These are phyloP conservation scores for Automeris io DNA, from an alignment of 2,888 invertebrate genomes.

Conservation along the genomic window DNA sequence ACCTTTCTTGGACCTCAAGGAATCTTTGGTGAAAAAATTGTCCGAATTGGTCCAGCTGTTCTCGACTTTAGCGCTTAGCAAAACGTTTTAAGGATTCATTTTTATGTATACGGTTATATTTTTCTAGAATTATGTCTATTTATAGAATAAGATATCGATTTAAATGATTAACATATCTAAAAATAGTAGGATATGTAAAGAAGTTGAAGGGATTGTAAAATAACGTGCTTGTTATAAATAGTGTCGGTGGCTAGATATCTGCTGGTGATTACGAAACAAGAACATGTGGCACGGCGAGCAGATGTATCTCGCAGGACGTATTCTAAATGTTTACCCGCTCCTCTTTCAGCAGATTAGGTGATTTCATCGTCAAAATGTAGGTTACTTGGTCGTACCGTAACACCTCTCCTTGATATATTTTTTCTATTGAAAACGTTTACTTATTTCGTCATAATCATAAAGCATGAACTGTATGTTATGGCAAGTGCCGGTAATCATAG, in stretches of 20 bases:
- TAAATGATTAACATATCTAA: no score
- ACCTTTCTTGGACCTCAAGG: no score
- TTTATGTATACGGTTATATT: no score
- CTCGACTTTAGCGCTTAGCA: no score
- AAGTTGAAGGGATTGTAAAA: not conserved
- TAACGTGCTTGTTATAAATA: constrained; percentile 4
- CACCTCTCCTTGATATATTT: not conserved
- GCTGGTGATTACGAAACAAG: constrained; percentile 10
- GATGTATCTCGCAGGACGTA: constrained; percentile 13
- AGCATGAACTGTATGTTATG: constrained; percentile 1
- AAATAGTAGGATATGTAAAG: no score
- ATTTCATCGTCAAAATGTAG: constrained; percentile 6
- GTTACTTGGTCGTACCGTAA: not conserved
- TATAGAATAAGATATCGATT: no score
- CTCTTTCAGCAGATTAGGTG: not conserved
- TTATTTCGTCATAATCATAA: not conserved
- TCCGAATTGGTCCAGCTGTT: no score
- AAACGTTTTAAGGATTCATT: no score
- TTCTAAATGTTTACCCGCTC: constrained; percentile 8
- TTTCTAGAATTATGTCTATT: no score
- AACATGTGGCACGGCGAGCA: constrained; percentile 17
- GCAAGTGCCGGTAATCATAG: not conserved
- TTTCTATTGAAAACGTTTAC: not conserved
- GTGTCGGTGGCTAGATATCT: constrained; percentile 6
- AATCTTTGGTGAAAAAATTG: no score